phyloP scores from a whole-genome alignment of 2,797 vertebrate genomes.

The Anguilla obscura region DNA sequence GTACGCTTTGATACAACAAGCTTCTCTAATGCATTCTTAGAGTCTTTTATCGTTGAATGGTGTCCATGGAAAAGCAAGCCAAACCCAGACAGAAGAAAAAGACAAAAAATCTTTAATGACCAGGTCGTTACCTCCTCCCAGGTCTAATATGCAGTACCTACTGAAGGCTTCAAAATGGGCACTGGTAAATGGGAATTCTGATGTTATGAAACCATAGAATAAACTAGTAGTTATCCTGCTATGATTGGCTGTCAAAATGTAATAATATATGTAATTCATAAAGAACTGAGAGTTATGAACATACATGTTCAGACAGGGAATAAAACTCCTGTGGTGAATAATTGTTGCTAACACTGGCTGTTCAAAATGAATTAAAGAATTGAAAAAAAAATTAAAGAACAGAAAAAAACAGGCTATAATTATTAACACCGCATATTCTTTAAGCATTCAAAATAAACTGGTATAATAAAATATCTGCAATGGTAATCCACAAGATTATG shows the following conservation, averaged over 20 bases:
- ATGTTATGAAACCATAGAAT: neutral
- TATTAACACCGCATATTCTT: neutral
- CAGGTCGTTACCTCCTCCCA: neutral
- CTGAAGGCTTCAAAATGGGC: neutral
- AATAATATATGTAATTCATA: neutral
- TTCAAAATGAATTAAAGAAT: conserved; percentile 1
- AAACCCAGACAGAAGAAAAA: too few relatives aligned
- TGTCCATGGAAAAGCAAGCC: too few relatives aligned
- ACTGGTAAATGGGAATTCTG: neutral
- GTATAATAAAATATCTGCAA: neutral
- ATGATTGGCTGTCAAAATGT: neutral
- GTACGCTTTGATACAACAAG: too few relatives aligned
- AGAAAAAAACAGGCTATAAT: neutral
- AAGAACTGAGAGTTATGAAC: neutral
- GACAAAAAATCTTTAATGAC: neutral
- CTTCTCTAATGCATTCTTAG: too few relatives aligned
- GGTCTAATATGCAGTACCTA: neutral
- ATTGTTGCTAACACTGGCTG: neutral
- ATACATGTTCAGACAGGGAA: neutral
- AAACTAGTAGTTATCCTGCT: neutral
- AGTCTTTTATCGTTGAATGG: too few relatives aligned
- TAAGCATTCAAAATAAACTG: neutral
- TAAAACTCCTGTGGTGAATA: neutral
- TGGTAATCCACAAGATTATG: neutral
- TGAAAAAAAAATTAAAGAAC: neutral